Conservation (phyloP, 2,888 invertebrate species). For the Artemia sinica region DNA sequence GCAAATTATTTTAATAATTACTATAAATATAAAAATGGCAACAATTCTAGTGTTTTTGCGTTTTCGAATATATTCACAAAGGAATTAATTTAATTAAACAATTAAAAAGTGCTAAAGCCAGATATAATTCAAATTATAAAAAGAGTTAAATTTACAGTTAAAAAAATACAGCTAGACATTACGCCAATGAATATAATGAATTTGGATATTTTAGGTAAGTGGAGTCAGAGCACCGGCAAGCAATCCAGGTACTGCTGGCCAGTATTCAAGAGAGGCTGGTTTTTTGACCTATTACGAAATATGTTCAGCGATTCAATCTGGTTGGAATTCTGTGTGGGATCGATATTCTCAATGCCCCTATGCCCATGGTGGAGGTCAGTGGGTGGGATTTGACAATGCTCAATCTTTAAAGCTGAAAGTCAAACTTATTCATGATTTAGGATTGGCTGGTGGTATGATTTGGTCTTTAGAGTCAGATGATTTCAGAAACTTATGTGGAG, state of each 20-base stretch:
- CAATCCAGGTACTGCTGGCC: constrained; percentile 24
- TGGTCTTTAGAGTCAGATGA: constrained; percentile 70
- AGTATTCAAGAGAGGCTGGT: constrained; percentile 25
- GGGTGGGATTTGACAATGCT: constrained; percentile 29
- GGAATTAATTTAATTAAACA: too few relatives aligned
- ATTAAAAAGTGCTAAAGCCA: too few relatives aligned
- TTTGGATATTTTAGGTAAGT: constrained; percentile 15
- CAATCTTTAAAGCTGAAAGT: constrained; percentile 26
- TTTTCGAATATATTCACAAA: too few relatives aligned
- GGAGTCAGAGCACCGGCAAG: constrained; percentile 24
- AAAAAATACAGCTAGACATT: too few relatives aligned
- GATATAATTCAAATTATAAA: too few relatives aligned
- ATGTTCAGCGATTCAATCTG: constrained; percentile 21
- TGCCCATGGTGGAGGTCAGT: constrained; percentile 26
- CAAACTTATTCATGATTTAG: constrained; percentile 21
- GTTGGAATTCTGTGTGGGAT: constrained; percentile 24
- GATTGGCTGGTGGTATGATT: constrained; percentile 47
- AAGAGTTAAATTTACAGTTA: too few relatives aligned
- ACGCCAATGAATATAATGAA: too few relatives aligned
- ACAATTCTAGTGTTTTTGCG: too few relatives aligned
- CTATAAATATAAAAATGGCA: too few relatives aligned
- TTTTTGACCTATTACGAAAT: constrained; percentile 21
- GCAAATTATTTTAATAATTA: too few relatives aligned
- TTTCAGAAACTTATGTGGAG: constrained; percentile 44
- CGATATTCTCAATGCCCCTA: constrained; percentile 26